Evolutionary conservation across 2,888 invertebrate genomes (phyloP).

Genomic region (Cerastis rubricosa): DNA sequence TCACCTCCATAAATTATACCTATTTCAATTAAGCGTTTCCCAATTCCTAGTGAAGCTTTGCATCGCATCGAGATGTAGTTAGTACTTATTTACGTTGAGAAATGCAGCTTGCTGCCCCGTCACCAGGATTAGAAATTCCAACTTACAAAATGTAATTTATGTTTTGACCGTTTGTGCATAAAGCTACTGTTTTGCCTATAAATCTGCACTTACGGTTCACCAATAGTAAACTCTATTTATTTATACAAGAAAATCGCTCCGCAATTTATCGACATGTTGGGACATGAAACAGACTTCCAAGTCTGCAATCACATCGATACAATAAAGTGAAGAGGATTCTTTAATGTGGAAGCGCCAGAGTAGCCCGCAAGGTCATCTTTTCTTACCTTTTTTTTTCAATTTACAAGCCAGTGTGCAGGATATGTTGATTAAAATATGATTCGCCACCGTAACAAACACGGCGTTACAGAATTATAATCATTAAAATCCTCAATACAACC

Average conservation of each 20-base stretch:
- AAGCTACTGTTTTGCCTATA: conserved; percentile 32
- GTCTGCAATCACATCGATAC: conserved; percentile 10
- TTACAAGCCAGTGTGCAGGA: too few relatives aligned
- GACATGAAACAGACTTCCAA: conserved; percentile 10
- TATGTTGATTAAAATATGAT: too few relatives aligned
- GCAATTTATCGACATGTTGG: conserved; percentile 36
- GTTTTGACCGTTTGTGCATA: conserved; percentile 16
- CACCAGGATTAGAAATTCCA: conserved; percentile 6
- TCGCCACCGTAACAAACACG: too few relatives aligned
- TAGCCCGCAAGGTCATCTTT: background rate
- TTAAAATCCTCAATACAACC: too few relatives aligned
- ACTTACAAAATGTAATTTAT: conserved; percentile 28
- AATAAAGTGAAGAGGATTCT: conserved; percentile 17
- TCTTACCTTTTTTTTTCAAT: background rate
- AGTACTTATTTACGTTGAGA: background rate
- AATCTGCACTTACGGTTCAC: conserved; percentile 29
- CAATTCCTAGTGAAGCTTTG: background rate
- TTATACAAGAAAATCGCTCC: conserved; percentile 46
- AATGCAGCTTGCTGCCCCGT: conserved; percentile 4
- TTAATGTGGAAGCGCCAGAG: background rate
- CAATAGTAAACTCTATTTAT: conserved; percentile 16
- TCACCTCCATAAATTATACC: too few relatives aligned
- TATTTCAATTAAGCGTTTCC: background rate
- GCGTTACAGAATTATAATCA: too few relatives aligned
- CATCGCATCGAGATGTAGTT: background rate